Conservation (phyloP, 2,888 invertebrate genomes). For the Caradrina kadenii region DNA sequence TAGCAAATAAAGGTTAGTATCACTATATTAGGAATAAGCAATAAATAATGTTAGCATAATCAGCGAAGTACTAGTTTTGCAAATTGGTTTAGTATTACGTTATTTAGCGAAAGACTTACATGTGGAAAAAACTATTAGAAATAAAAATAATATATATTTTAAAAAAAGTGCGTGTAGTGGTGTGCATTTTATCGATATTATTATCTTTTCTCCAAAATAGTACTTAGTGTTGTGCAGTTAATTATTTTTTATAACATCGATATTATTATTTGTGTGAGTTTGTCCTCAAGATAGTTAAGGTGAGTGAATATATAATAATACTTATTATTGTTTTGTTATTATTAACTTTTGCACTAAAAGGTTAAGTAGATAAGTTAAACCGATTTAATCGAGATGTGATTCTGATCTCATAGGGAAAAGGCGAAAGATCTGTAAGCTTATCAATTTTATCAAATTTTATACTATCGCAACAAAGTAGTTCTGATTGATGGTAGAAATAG, state of each 20-base stretch:
- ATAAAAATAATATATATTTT: too few relatives aligned
- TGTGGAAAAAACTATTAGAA: background rate
- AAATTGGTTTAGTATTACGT: conserved; percentile 8
- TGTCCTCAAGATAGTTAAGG: conserved; percentile 14
- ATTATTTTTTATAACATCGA: background rate
- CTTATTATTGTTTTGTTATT: background rate
- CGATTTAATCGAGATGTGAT: too few relatives aligned
- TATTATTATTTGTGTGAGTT: background rate
- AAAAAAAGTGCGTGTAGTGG: too few relatives aligned
- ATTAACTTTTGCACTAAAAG: background rate
- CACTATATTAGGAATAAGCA: conserved; percentile 2
- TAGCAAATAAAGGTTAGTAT: too few relatives aligned
- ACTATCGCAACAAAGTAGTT: too few relatives aligned
- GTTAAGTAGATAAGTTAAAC: background rate
- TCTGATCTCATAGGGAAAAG: too few relatives aligned
- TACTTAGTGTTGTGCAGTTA: background rate
- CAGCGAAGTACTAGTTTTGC: background rate
- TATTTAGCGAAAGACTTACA: background rate
- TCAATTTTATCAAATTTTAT: too few relatives aligned
- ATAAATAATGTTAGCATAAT: conserved; percentile 6
- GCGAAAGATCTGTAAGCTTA: too few relatives aligned
- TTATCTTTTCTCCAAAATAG: background rate
- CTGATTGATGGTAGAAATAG: too few relatives aligned
- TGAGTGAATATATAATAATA: conserved; percentile 11
- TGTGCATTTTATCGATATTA: too few relatives aligned